Percentiles rank a stretch among this genome's conserved stretches.
phyloP scores from a whole-genome alignment of 2,113 vertebrate species.

The Heterotis niloticus region DNA sequence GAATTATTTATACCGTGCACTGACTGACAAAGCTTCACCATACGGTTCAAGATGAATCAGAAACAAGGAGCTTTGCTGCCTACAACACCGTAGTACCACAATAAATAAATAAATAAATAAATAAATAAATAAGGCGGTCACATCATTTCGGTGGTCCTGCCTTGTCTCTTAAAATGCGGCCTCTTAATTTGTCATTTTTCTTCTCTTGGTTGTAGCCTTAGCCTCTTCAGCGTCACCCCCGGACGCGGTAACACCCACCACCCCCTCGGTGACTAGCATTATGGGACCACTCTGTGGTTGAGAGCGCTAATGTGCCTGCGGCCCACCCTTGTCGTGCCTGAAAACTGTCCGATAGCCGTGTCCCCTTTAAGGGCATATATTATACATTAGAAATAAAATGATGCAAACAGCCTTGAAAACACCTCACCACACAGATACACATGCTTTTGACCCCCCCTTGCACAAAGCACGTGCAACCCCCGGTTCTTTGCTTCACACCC shows the following conservation, averaged over 20 bases:
- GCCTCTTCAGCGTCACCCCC: slow-evolving; percentile 14
- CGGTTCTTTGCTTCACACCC: no score
- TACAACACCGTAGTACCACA: slow-evolving; percentile 87
- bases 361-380: not conserved
- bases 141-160: not conserved
- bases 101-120: slow-evolving; percentile 58
- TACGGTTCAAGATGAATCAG: slow-evolving; percentile 91
- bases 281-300: not conserved
- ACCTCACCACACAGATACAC: not conserved
- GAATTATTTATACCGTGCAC: slow-evolving; percentile 93
- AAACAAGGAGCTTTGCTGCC: slow-evolving; percentile 86
- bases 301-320: not conserved
- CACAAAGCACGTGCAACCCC: not conserved
- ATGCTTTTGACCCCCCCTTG: no score
- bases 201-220: not conserved
- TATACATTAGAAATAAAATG: slow-evolving; percentile 8
- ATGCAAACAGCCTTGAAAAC: not conserved
- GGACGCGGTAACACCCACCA: not conserved
- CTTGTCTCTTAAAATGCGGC: slow-evolving; percentile 13
- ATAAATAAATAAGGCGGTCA: not conserved
- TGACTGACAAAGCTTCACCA: slow-evolving; percentile 94
- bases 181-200: slow-evolving; percentile 16
- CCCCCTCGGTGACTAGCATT: not conserved
- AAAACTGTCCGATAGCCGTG: slow-evolving; percentile 1
- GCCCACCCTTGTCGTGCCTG: not conserved